Percentiles rank a stretch among this genome's conserved stretches.
These are phyloP conservation scores for Macrosiphum euphorbiae DNA, from an alignment of 2,888 invertebrate species.

Conservation along the genomic window DNA sequence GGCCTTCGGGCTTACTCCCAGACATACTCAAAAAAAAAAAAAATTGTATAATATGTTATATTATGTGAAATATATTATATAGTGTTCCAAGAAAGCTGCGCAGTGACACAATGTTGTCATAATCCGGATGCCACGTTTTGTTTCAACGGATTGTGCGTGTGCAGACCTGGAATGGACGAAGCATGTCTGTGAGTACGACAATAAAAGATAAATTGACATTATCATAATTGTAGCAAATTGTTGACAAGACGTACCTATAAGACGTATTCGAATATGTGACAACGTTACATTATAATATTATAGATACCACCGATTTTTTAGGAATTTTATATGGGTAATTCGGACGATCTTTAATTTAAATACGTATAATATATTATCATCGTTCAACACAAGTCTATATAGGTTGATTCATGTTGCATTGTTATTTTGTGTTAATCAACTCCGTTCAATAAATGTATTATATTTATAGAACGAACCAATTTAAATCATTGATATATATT, in stretches of 20 bases:
- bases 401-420: background rate
- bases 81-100: constrained; percentile 53
- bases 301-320: no score
- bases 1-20: no score
- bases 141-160: constrained; percentile 40
- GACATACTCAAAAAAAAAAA: no score
- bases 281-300: no score
- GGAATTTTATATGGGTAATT: background rate
- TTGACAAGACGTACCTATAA: background rate
- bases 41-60: no score
- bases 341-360: background rate
- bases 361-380: background rate
- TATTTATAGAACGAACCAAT: background rate
- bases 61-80: background rate
- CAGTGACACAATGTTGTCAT: constrained; percentile 34
- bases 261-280: background rate
- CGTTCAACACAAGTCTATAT: background rate
- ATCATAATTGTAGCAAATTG: background rate
- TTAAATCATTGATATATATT: no score
- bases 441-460: background rate
- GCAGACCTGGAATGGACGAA: constrained; percentile 49
- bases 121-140: constrained; percentile 36
- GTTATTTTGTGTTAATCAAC: background rate
- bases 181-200: constrained; percentile 52
- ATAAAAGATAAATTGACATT: background rate